phyloP scores from a whole-genome alignment of 2,888 invertebrate species.

The Troilus luridus region DNA sequence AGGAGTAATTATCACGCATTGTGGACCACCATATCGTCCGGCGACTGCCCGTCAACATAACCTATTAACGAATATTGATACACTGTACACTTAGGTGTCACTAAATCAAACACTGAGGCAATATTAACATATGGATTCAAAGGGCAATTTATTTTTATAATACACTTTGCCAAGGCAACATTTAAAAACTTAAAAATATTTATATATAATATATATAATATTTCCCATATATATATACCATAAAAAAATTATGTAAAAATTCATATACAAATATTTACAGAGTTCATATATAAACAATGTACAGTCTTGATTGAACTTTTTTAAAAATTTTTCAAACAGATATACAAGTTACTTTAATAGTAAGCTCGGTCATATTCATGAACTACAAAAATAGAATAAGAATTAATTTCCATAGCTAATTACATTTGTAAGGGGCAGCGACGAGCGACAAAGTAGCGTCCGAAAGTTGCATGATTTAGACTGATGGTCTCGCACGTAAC shows the following conservation, averaged over 20 bases:
- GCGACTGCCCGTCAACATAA: conserved; percentile 37
- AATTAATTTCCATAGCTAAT: conserved; percentile 60
- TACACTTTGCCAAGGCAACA: conserved; percentile 58
- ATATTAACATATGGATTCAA: conserved; percentile 58
- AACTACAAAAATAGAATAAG: conserved; percentile 64
- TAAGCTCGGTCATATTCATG: conserved; percentile 63
- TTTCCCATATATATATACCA: conserved; percentile 63
- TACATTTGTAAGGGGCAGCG: conserved; percentile 55
- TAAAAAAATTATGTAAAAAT: conserved; percentile 65
- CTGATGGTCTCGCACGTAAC: not conserved
- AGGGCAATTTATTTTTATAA: conserved; percentile 56
- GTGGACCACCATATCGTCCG: not conserved
- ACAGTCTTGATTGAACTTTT: conserved; percentile 63
- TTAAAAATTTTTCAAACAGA: conserved; percentile 61
- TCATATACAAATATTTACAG: conserved; percentile 64
- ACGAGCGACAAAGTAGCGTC: not conserved
- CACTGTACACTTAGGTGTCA: conserved; percentile 62
- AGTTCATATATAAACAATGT: conserved; percentile 63
- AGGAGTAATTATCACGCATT: not conserved
- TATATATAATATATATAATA: conserved; percentile 62
- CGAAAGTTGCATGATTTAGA: not conserved
- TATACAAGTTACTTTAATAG: conserved; percentile 62
- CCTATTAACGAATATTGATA: conserved; percentile 61
- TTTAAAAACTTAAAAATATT: conserved; percentile 63
- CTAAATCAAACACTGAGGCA: conserved; percentile 58